A percentile compares a stretch with the other conserved stretches of the same genome.
phyloP scores from a whole-genome alignment of 2,888 invertebrate genomes.

The Pandemis heparana region DNA sequence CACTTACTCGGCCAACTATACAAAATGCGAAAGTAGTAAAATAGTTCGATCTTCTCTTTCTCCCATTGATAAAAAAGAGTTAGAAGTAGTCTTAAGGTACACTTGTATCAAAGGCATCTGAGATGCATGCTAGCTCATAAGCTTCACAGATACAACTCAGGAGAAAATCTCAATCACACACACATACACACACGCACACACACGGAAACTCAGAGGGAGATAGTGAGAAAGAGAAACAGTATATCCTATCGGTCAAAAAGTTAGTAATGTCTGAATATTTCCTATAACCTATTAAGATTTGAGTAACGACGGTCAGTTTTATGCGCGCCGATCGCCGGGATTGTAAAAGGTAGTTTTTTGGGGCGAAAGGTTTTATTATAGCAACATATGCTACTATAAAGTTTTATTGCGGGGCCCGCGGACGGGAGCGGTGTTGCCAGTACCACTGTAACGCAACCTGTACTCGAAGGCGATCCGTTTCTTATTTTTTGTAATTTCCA shows the following conservation, averaged over 20 bases:
- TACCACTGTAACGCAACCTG: not conserved
- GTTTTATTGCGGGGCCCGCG: conserved; percentile 55
- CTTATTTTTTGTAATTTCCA: not conserved
- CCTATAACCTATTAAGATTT: conserved; percentile 39
- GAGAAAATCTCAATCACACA: too few relatives aligned
- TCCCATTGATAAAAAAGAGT: too few relatives aligned
- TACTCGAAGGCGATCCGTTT: not conserved
- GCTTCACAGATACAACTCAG: too few relatives aligned
- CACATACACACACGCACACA: too few relatives aligned
- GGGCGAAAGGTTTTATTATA: conserved; percentile 59
- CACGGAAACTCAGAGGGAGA: too few relatives aligned
- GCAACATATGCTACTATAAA: conserved; percentile 61
- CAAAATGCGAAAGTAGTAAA: too few relatives aligned
- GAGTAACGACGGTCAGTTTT: conserved; percentile 38
- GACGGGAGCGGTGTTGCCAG: conserved; percentile 39
- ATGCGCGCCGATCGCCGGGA: conserved; percentile 29
- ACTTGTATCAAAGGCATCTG: too few relatives aligned
- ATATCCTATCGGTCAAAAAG: not conserved
- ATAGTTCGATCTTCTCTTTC: too few relatives aligned
- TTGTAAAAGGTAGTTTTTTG: conserved; percentile 54
- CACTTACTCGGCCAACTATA: too few relatives aligned
- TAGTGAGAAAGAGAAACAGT: too few relatives aligned
- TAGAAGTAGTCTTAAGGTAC: too few relatives aligned
- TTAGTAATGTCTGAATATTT: conserved; percentile 23
- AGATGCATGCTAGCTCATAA: too few relatives aligned